phyloP scores from a whole-genome alignment of 1,140 invertebrate genomes.

The Drosophila suzukii region DNA sequence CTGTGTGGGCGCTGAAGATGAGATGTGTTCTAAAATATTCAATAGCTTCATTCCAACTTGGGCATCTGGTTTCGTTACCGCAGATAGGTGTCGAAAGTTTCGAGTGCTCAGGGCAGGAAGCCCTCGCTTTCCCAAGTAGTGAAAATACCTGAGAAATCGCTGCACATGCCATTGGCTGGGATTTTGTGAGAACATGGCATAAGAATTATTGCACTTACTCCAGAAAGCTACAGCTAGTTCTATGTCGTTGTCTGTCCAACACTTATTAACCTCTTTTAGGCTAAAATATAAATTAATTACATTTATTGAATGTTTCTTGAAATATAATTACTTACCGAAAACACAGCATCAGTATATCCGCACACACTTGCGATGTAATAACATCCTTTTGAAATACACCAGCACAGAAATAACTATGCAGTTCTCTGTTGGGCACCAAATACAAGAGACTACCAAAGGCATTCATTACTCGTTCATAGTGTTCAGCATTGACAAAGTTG shows the following conservation, averaged over 20 bases:
- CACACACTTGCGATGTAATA: conserved; percentile 42
- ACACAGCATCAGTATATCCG: conserved; percentile 55
- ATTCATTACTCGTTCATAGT: conserved; percentile 50
- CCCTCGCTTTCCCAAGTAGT: conserved; percentile 14
- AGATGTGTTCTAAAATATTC: conserved; percentile 23
- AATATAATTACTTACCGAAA: conserved; percentile 33
- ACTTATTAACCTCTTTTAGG: conserved; percentile 16
- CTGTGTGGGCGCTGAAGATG: conserved; percentile 7
- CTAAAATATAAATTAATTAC: conserved; percentile 19
- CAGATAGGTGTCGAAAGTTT: conserved; percentile 40
- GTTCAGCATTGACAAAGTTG: conserved; percentile 31
- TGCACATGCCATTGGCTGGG: conserved; percentile 50
- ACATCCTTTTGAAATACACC: conserved; percentile 50
- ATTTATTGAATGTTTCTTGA: too few relatives aligned
- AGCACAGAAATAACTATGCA: conserved; percentile 37
- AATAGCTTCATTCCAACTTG: conserved; percentile 22
- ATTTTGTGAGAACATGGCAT: conserved; percentile 45
- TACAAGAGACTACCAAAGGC: conserved; percentile 39
- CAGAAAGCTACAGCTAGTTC: conserved; percentile 28
- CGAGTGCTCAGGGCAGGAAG: conserved; percentile 10
- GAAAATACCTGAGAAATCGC: conserved; percentile 55
- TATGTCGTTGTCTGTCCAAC: conserved; percentile 19
- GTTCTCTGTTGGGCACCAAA: neutral
- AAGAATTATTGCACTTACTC: conserved; percentile 50
- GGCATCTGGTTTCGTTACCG: conserved; percentile 5